phyloP scores from a whole-genome alignment of 2,888 invertebrate species.

The Boloria euphrosyne region DNA sequence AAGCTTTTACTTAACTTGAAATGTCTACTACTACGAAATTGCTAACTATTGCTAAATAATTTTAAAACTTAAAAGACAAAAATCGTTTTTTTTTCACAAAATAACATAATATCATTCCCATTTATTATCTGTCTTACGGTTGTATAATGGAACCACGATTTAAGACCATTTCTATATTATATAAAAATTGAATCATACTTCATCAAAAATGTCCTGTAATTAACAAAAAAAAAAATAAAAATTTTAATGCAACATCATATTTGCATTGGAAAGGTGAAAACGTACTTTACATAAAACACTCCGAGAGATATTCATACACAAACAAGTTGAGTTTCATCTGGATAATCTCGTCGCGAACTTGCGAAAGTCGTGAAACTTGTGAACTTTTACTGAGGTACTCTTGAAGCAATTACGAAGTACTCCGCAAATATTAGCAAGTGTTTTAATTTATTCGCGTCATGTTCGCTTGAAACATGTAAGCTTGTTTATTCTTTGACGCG shows the following conservation, averaged over 20 bases:
- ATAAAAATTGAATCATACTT: too few species aligned
- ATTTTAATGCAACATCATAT: too few species aligned
- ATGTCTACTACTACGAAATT: neutral
- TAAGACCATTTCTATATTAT: too few species aligned
- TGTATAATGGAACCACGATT: too few species aligned
- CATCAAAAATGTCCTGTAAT: too few species aligned
- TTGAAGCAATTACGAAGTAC: slow-evolving; percentile 34
- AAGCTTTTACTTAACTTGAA: neutral
- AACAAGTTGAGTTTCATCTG: slow-evolving; percentile 29
- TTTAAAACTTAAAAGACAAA: too few species aligned
- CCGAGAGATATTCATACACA: slow-evolving; percentile 22
- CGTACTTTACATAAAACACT: slow-evolving; percentile 2
- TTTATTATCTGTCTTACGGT: too few species aligned
- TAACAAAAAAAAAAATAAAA: too few species aligned
- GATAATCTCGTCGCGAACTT: slow-evolving; percentile 26
- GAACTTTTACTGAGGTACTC: slow-evolving; percentile 15
- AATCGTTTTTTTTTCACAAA: too few species aligned
- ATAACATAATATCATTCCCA: too few species aligned
- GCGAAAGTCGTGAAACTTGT: slow-evolving; percentile 18
- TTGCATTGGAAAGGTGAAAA: neutral
- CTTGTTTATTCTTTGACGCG: slow-evolving; percentile 22
- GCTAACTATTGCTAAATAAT: too few species aligned
- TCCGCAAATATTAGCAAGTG: slow-evolving; percentile 24
- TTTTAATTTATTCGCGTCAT: slow-evolving; percentile 30
- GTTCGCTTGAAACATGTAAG: slow-evolving; percentile 14